Percentiles rank a stretch among this genome's conserved stretches.
Conservation (phyloP, 2,797 vertebrate genomes). For the Myotis daubentonii region DNA sequence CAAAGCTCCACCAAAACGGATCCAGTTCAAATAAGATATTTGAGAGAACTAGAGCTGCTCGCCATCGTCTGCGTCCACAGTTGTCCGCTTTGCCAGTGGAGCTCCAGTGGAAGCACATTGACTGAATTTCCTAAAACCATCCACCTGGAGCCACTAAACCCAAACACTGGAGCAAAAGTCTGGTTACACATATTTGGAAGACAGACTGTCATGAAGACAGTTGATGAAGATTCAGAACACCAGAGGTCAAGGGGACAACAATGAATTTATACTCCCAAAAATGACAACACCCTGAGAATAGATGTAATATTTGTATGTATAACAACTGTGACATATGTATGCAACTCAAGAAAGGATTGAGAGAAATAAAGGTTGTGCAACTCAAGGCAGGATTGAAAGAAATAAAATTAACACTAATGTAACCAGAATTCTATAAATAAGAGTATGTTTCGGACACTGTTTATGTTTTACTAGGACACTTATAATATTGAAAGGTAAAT, state of each 20-base stretch:
- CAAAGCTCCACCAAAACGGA: neutral
- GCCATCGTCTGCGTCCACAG: neutral
- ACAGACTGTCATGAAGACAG: neutral
- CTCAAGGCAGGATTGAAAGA: neutral
- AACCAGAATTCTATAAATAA: neutral
- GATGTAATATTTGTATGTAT: neutral
- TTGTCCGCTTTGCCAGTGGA: neutral
- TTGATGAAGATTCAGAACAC: neutral
- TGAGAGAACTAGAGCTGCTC: neutral
- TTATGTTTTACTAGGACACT: neutral
- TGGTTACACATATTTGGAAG: neutral
- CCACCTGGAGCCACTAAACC: neutral
- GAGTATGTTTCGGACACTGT: neutral
- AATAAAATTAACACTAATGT: neutral
- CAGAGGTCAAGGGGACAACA: neutral
- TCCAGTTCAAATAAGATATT: neutral
- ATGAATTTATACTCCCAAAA: neutral
- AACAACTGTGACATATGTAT: neutral
- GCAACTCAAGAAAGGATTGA: neutral
- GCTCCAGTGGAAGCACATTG: neutral
- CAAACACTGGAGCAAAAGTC: neutral
- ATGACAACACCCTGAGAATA: neutral
- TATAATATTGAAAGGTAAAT: neutral
- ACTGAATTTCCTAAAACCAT: neutral
- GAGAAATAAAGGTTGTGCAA: neutral